Evolutionary conservation across 1,140 invertebrate genomes (phyloP), one percentile per base, ranked within the genome.

Genomic region (Orchestia grillus): DNA sequence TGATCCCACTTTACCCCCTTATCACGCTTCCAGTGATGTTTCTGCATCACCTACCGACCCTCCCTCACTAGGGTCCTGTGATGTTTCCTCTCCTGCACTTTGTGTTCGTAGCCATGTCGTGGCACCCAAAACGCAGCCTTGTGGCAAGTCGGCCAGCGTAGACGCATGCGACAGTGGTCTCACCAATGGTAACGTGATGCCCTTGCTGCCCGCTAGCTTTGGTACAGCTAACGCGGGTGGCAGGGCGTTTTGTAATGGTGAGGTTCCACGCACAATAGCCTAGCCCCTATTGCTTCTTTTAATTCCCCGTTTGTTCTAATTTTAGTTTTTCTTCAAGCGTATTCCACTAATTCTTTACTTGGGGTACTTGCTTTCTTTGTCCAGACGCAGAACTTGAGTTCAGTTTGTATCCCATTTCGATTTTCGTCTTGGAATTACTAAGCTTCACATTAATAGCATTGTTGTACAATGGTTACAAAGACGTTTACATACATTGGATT

Each of bases 31-130:
- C 40, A 94, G 41, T 44, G 92, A 94, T 45, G 92, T 19, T n/a
- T 94, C 6, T 94, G 44, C 40, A 15, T 94, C 92, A 44, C 11
- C 19, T 94, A 47, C 15, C 47, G 44, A 94, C 92, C 92, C 44
- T 94, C 15, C 88, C 40, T 47, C 92, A 94, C 92, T 45, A 16
- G 92, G 92, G 44, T 94, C 44, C 92, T 94, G 92, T 94, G 92
- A 94, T 47, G 92, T 94, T 94, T 47, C 92, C 44, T 94, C 92
- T 45, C 92, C 92, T 94, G 92, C 92, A 94, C 92, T 94, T 45
- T 40, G 44, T 94, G 92, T 47, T 94, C 92, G 92, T 94, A 94
- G 44, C 43, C 43, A 94, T 94, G 43, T 94, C 40, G 44, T 94
- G 43, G 92, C 92, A 47, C 40, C 44, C 44, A 94, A 94, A 94